A percentile compares a stretch with the other conserved stretches of the same genome.
Evolutionary conservation across 2,888 invertebrate species (phyloP).

Genomic region (Caenorhabditis doughertyi): DNA sequence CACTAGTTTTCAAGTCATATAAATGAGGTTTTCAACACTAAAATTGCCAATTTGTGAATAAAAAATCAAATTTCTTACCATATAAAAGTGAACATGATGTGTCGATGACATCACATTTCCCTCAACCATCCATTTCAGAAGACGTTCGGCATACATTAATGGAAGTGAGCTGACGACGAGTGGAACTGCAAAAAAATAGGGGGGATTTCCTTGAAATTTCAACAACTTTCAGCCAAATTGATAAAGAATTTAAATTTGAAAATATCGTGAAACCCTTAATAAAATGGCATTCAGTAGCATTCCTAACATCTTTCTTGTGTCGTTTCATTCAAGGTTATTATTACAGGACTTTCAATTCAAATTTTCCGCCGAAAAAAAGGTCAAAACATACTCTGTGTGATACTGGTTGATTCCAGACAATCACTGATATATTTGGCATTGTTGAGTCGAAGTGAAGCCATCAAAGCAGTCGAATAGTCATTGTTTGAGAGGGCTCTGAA

Average conservation of each 20-base stretch:
- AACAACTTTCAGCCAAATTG: too few relatives aligned
- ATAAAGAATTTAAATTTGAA: too few relatives aligned
- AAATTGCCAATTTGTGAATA: too few relatives aligned
- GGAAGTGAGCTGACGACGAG: slow-evolving; percentile 88
- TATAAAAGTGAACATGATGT: slow-evolving; percentile 92
- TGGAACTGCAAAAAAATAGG: slow-evolving; percentile 87
- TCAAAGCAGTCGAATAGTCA: slow-evolving; percentile 86
- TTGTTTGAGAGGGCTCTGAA: slow-evolving; percentile 58
- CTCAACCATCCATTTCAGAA: slow-evolving; percentile 87
- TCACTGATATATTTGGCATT: slow-evolving; percentile 89
- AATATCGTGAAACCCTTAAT: too few relatives aligned
- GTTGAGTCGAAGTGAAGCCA: slow-evolving; percentile 91
- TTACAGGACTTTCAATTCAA: too few relatives aligned
- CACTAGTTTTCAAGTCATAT: too few relatives aligned
- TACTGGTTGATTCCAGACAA: slow-evolving; percentile 90
- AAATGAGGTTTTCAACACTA: too few relatives aligned
- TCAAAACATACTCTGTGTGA: slow-evolving; percentile 88
- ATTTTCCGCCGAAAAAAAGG: too few relatives aligned
- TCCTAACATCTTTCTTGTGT: too few relatives aligned
- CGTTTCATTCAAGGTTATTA: too few relatives aligned
- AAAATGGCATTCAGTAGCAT: too few relatives aligned
- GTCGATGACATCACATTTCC: slow-evolving; percentile 87
- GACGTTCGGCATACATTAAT: slow-evolving; percentile 88
- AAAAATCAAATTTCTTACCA: too few relatives aligned
- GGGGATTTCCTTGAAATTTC: neutral